Percentiles rank a stretch among this genome's conserved stretches.
Conservation (phyloP, 2,113 vertebrate species). For the Xiphophorus hellerii region DNA sequence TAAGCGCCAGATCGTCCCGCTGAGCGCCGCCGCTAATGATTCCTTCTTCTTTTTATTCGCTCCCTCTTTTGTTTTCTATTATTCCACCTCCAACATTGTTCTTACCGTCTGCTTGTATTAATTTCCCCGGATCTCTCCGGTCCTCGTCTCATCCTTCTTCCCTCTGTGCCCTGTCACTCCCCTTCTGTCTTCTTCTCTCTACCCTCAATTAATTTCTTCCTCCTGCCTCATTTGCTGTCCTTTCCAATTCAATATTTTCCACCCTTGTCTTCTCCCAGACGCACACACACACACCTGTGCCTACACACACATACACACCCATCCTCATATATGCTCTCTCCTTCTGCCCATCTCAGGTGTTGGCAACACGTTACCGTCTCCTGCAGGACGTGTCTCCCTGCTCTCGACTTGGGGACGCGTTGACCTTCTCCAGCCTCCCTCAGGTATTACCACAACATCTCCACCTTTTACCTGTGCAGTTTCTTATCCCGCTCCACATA, state of each 20-base stretch:
- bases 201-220: conserved; percentile 75
- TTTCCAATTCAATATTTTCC: conserved; percentile 69
- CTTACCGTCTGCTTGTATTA: conserved; percentile 56
- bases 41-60: conserved; percentile 30
- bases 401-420: conserved; percentile 57
- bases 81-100: conserved; percentile 48
- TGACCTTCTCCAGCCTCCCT: conserved; percentile 55
- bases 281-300: conserved; percentile 26
- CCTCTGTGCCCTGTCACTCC: conserved; percentile 53
- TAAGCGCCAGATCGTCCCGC: conserved; percentile 73
- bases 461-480: conserved; percentile 18
- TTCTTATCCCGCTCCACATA: conserved; percentile 28
- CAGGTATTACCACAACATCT: conserved; percentile 61
- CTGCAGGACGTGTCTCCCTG: conserved; percentile 67
- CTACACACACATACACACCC: conserved; percentile 1
- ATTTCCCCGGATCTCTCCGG: conserved; percentile 46
- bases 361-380: conserved; percentile 61
- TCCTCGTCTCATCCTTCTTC: conserved; percentile 47
- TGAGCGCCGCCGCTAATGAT: conserved; percentile 68
- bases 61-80: conserved; percentile 54
- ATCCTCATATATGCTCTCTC: conserved; percentile 7
- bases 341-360: conserved; percentile 59
- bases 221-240: conserved; percentile 72
- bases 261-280: conserved; percentile 59
- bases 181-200: conserved; percentile 59